Percentiles rank a stretch among this genome's conserved stretches.
These are phyloP conservation scores for Dicaeum eximium DNA, from an alignment of 2,113 vertebrate species.

Conservation along the genomic window DNA sequence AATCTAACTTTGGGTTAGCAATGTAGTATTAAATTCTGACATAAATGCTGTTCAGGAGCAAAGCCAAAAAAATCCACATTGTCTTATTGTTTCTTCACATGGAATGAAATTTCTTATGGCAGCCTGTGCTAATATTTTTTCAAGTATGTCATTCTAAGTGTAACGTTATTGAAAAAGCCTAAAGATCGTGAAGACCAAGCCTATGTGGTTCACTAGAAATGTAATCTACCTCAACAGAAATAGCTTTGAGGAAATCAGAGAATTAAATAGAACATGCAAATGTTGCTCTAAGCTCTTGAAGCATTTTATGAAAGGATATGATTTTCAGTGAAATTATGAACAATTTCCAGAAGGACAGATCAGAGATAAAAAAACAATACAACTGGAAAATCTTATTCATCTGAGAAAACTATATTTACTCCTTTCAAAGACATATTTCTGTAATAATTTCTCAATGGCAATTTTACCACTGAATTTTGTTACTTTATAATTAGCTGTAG, in stretches of 20 bases:
- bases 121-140: background rate
- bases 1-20: background rate
- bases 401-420: background rate
- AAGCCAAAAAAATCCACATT: background rate
- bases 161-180: background rate
- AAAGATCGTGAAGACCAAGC: background rate
- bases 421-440: background rate
- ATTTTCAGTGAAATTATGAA: background rate
- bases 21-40: background rate
- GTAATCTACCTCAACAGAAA: slow-evolving; percentile 5
- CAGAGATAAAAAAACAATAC: background rate
- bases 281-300: background rate
- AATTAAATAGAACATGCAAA: background rate
- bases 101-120: background rate
- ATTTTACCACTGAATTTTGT: background rate
- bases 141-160: background rate
- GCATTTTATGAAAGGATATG: background rate
- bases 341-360: background rate
- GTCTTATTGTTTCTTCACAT: background rate
- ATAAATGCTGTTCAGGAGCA: background rate
- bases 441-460: background rate
- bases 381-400: background rate
- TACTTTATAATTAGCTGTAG: background rate
- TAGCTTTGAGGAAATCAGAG: background rate
- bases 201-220: background rate